phyloP scores from a whole-genome alignment of 92 coral and sea anemone species.

The Bergia puertoricense region DNA sequence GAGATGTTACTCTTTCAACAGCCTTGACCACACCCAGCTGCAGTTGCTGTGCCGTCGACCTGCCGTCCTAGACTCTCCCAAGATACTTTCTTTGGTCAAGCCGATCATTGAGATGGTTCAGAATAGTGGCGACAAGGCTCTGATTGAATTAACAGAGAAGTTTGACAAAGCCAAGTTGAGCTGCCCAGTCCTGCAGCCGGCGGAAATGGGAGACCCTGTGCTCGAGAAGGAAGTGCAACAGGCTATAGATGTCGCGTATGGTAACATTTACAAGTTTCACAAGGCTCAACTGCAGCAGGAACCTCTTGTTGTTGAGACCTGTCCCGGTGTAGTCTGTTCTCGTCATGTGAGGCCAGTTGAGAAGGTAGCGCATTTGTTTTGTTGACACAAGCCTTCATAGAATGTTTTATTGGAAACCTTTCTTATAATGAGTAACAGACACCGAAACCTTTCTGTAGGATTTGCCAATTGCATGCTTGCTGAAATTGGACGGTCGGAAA shows the following conservation, averaged over 20 bases:
- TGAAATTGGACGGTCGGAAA: too few relatives aligned
- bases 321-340: slow-evolving; percentile 59
- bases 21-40: slow-evolving; percentile 36
- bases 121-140: slow-evolving; percentile 49
- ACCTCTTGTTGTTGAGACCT: slow-evolving; percentile 58
- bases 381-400: not conserved
- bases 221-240: slow-evolving; percentile 30
- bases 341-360: slow-evolving; percentile 59
- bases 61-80: slow-evolving; percentile 50
- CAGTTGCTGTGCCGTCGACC: slow-evolving; percentile 56
- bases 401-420: too few relatives aligned
- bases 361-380: slow-evolving; percentile 12
- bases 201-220: not conserved
- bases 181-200: slow-evolving; percentile 42
- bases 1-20: slow-evolving; percentile 31
- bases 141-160: slow-evolving; percentile 53
- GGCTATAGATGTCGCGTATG: slow-evolving; percentile 55
- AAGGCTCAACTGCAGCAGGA: slow-evolving; percentile 50
- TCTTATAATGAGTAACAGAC: too few relatives aligned
- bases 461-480: too few relatives aligned
- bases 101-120: slow-evolving; percentile 46
- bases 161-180: slow-evolving; percentile 56
- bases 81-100: slow-evolving; percentile 51
- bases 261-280: slow-evolving; percentile 58
- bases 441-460: too few relatives aligned